Evolutionary conservation across 2,797 vertebrate genomes (phyloP), one percentile per base, ranked within the genome.

Genomic region (Oreortyx pictus): DNA sequence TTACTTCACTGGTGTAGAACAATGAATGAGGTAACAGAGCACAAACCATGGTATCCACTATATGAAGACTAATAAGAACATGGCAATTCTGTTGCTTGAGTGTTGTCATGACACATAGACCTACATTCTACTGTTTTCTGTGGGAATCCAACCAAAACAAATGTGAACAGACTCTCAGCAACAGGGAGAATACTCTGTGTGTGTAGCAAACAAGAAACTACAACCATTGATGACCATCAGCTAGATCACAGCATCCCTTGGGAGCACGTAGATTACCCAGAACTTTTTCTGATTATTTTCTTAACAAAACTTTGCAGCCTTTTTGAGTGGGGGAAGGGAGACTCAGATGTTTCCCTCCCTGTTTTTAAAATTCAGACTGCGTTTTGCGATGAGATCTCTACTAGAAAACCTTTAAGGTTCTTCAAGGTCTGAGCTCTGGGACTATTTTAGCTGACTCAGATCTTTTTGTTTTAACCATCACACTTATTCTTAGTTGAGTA

Each of bases 71-170:
- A 61, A 85, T 66, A 82, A 41, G 67, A 96, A 68, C 0, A 2
- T 52, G 59, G 52, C 89, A 85, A 60, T 27, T 68, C 50, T 50
- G 61, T n/a, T 77, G 37, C 65, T 89, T 1, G 0, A 87, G 41
- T 25, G 17, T 23, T 73, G 14, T 49, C 72, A 27, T 7, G n/a
- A 71, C 75, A 82, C 35, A 92, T 59, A 76, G 67, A 73, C 67
- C 56, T 62, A 60, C 67, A 41, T 17, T 91, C 60, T 49, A 35
- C 31, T 19, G 6, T 46, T 75, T 93, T 23, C n/a, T 4, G 59
- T 78, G 90, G 71, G 52, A 92, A 80, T 66, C 86, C 82, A 96
- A 92, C 27, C 46, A 54, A 92, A 90, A 81, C 76, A 95, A 65
- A 66, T 11, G 11, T 5, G 9, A 33, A 27, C 14, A 10, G 46